Evolutionary conservation across 2,113 vertebrate species (phyloP), one percentile per base, ranked within the genome.

Genomic region (Gymnarchus niloticus): DNA sequence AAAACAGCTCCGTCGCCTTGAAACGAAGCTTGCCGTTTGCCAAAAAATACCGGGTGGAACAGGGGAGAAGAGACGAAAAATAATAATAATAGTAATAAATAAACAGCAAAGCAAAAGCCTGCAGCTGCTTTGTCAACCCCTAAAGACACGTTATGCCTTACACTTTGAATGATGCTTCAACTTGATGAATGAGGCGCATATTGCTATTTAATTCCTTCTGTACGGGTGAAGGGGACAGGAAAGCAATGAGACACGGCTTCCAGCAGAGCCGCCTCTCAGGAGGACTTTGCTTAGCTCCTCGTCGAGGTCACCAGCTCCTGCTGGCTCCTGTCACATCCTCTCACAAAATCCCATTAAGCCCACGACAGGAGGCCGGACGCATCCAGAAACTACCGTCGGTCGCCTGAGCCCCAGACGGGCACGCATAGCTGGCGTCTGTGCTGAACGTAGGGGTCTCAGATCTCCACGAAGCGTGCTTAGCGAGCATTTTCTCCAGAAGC

Each of bases 241-340:
- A 49, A 48, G 61, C 0, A 7, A 48, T 7, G 48, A 33, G 25
- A 28, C 6, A 48, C 9, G 3, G 2, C 4, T 49, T 51, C 49
- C 87, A 23, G 85, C 3, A 25, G 77, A 54, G 59, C 2, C 33
- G 33, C 44, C 69, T 85, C 51, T 37, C 21, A 48, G 52, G 52
- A 80, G 52, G 76, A 28, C 84, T 80, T 46, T 33, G 54, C 9
- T 56, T 57, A 48, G 57, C 46, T 83, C 85, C 59, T 56, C 23
- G 92, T 91, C 86, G 90, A 85, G 91, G 91, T 92, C 88, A 90
- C 57, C 90, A 89, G 91, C 92, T 89, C 88, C 84, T 61, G 59
- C 41, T 48, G 56, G 49, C 80, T 76, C 65, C 73, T 25, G 86
- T 91, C 88, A 89, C 90, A 91, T 87, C 85, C 88, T 89, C 51